These are phyloP conservation scores for Dynastes hyllus DNA, from an alignment of 2,888 invertebrate species.

Conservation along the genomic window DNA sequence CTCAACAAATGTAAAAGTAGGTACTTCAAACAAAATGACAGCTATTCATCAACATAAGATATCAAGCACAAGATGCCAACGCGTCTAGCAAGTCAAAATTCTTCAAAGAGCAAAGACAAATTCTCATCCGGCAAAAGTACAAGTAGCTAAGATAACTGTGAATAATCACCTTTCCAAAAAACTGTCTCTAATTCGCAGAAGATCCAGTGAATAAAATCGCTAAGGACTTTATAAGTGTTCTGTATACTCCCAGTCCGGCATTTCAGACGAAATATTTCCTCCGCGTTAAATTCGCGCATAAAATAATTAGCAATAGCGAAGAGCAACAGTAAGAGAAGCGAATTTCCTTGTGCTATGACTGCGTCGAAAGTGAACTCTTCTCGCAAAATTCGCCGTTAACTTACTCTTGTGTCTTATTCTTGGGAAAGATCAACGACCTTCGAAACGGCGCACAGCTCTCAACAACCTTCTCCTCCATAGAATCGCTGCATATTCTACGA, in stretches of 20 bases:
- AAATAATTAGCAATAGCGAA: constrained; percentile 2
- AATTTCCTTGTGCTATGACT: constrained; percentile 21
- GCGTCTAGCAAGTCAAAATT: too few species aligned
- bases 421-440: constrained; percentile 43
- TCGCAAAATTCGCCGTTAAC: constrained; percentile 50
- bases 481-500: constrained; percentile 29
- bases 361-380: constrained; percentile 50
- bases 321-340: neutral
- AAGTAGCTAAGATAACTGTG: neutral
- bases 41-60: too few species aligned
- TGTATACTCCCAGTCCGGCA: neutral
- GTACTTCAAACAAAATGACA: too few species aligned
- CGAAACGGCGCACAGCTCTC: constrained; percentile 25
- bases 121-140: too few species aligned
- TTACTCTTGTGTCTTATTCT: constrained; percentile 29
- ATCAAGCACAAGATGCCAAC: too few species aligned
- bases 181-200: neutral
- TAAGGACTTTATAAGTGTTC: neutral
- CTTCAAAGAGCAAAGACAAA: too few species aligned
- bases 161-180: neutral
- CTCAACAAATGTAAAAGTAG: too few species aligned
- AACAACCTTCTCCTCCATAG: neutral
- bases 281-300: neutral
- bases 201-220: constrained; percentile 18
- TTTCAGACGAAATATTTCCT: neutral